Evolutionary conservation across 2,888 invertebrate species (phyloP), one percentile per base, ranked within the genome.

Genomic region (Protula sp.): DNA sequence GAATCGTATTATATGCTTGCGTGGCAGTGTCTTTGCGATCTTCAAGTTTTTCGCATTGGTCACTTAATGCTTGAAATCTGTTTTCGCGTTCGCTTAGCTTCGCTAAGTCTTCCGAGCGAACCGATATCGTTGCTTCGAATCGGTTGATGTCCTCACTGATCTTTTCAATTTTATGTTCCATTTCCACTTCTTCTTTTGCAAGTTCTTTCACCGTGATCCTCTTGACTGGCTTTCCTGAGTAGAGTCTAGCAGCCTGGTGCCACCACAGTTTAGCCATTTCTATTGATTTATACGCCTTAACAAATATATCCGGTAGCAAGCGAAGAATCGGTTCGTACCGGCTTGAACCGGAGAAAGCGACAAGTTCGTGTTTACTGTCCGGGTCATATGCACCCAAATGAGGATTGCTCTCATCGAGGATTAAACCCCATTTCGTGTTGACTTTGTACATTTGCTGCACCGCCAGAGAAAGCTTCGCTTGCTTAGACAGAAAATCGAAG

Each of bases 201-300:
- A 58, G 31, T 9, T 61, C 56, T 22, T 31, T 38, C 31, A 19
- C 45, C 19, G 51, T 29, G 9, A 3, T 30, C 9, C 28, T 55
- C n/a, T 54, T 27, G 14, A 19, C 24, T 4, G 58, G 60, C 2
- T 30, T 24, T 5, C 26, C 31, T 4, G 19, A 31, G 55, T 63
- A 61, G 9, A 72, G 57, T 24, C 24, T 67, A 58, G 66, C 59
- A 47, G 69, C 66, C 55, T 71, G 64, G 3, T 63, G 64, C 61
- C 73, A 67, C 77, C 77, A 77, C 27, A 70, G 64, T 59, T 74
- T 72, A 19, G 74, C 71, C 24, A 77, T 63, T 56, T 76, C 75
- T 22, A 75, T 65, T 19, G 72, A 70, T 58, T 74, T 76, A 61
- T 72, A 73, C 52, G 73, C 73, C 62, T 77, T 77, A 19, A 72